Evolutionary conservation across 1,140 invertebrate genomes (phyloP).

Genomic region (Apolygus lucorum): DNA sequence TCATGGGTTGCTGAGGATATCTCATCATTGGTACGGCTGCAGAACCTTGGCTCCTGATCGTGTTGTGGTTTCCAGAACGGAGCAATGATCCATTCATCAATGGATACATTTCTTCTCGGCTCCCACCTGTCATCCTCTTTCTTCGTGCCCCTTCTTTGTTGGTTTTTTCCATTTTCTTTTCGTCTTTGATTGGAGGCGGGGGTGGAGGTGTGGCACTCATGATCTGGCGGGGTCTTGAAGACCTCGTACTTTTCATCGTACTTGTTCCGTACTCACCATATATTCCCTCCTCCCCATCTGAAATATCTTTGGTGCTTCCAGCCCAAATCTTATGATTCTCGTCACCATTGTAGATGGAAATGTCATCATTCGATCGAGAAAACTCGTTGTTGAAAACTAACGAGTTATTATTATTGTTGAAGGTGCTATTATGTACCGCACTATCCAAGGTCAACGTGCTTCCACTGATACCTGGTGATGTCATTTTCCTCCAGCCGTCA

Average conservation of each 20-base stretch:
- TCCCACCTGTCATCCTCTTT: constrained; percentile 37
- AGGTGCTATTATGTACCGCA: constrained; percentile 40
- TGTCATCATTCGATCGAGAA: constrained; percentile 50
- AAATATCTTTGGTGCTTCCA: constrained; percentile 57
- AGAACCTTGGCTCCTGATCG: constrained; percentile 15
- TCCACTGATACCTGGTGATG: constrained; percentile 40
- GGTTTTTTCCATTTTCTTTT: constrained; percentile 38
- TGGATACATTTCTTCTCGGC: constrained; percentile 45
- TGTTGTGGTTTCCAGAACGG: constrained; percentile 31
- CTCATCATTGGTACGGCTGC: background rate
- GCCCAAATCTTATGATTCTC: constrained; percentile 92
- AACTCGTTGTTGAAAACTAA: constrained; percentile 47
- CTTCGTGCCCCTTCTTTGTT: constrained; percentile 26
- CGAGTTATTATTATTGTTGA: constrained; percentile 34
- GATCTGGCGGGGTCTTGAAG: constrained; percentile 68
- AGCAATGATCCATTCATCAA: constrained; percentile 42
- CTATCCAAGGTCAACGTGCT: constrained; percentile 45
- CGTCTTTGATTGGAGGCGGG: constrained; percentile 54
- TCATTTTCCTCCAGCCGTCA: constrained; percentile 44
- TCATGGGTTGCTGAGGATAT: constrained; percentile 34
- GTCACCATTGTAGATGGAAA: constrained; percentile 75
- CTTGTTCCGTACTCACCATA: constrained; percentile 65
- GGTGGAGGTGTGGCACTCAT: constrained; percentile 67
- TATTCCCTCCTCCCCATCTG: constrained; percentile 50
- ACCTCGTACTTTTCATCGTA: constrained; percentile 56